Evolutionary conservation across 2,888 invertebrate species (phyloP), one percentile per base, ranked within the genome.

Genomic region (Prosapia bicincta): DNA sequence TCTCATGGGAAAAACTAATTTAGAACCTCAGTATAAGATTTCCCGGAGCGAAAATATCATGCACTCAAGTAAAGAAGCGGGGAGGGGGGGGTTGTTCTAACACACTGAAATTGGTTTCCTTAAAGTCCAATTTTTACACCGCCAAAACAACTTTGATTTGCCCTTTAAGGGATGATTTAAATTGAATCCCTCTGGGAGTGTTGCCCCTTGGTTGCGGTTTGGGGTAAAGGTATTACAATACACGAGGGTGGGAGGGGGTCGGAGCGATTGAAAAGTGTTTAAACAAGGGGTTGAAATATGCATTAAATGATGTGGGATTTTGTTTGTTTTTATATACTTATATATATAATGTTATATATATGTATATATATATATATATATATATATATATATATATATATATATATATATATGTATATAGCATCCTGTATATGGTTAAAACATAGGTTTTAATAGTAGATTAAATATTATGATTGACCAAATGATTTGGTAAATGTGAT

Each of bases 41-140:
- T 76, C 76, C 76, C 76, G 76, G 67, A 74, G 76, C 71, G 76
- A 76, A 76, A 76, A 76, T 76, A 76, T 74, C 76, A 76, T 74
- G 76, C 76, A 74, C 76, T 76, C 65, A 65, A 72, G 72, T 71
- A 38, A 28, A 32, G 38, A 38, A 67, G 76, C 10, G 38, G 25
- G 65, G 72, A 25, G 54, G 30, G 1, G 30, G 71, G 26, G 75
- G 28, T n/a, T 43, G 71, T 26, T n/a, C 72, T 76, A 76, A 76
- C 70, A 71, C 71, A 71, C 30, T 71, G 76, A 74, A 74, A 76
- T 76, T 76, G 76, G 76, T 74, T 76, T 76, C 54, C 76, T 76
- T 76, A 76, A 76, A 76, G 74, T 74, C 71, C 76, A 70, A 71
- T 71, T 74, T 75, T 76, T 74, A 71, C 26, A 73, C 74, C 38